A percentile compares a stretch with the other conserved stretches of the same genome.
Conservation (phyloP, 2,888 invertebrate genomes). For the Pyralis farinalis region DNA sequence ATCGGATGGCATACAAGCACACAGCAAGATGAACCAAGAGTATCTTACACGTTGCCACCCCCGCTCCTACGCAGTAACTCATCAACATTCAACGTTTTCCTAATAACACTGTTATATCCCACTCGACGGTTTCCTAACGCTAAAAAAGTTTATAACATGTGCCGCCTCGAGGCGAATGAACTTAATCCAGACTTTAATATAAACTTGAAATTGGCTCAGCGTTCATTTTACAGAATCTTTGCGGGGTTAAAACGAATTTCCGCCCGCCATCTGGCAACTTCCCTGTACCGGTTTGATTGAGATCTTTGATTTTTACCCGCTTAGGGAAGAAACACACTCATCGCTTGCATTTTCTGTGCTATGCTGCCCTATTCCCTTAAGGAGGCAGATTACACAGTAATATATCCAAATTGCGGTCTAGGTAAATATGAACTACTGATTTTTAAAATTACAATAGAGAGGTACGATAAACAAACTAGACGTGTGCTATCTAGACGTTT, state of each 20-base stretch:
- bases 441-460: too few relatives aligned
- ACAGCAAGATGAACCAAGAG: too few relatives aligned
- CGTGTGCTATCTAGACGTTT: too few relatives aligned
- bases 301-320: slow-evolving; percentile 4
- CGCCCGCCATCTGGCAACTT: slow-evolving; percentile 20
- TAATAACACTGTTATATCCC: background rate
- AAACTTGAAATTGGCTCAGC: slow-evolving; percentile 15
- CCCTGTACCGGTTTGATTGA: slow-evolving; percentile 13
- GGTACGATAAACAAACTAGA: too few relatives aligned
- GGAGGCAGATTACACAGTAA: too few relatives aligned
- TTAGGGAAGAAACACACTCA: background rate
- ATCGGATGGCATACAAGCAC: too few relatives aligned
- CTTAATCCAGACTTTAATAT: slow-evolving; percentile 12
- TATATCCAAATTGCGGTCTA: too few relatives aligned
- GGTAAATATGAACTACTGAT: too few relatives aligned
- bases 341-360: background rate
- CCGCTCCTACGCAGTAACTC: too few relatives aligned
- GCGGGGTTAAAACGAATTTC: slow-evolving; percentile 24
- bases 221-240: slow-evolving; percentile 17
- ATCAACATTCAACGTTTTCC: too few relatives aligned
- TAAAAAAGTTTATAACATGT: slow-evolving; percentile 14
- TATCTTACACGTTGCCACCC: too few relatives aligned
- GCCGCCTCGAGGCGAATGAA: slow-evolving; percentile 14
- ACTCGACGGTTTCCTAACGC: background rate
- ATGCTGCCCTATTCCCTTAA: too few relatives aligned